Evolutionary conservation across 2,888 invertebrate genomes (phyloP).

Genomic region (Drosophila mettleri): DNA sequence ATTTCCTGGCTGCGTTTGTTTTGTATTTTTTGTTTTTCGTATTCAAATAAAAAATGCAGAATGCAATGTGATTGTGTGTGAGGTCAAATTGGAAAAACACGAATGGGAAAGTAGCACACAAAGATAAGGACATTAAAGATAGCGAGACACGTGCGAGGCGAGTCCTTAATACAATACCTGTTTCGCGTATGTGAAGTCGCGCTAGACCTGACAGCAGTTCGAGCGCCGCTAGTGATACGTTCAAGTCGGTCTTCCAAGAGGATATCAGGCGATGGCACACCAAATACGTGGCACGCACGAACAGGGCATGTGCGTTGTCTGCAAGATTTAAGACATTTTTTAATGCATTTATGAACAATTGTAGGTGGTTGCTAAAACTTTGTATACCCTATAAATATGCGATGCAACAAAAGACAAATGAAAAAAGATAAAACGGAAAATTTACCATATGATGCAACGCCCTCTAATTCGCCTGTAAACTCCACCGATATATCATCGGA

Average conservation of each 20-base stretch:
- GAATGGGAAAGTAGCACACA: conserved; percentile 43
- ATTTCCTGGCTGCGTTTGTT: conserved; percentile 84
- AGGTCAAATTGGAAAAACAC: conserved; percentile 20
- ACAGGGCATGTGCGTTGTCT: conserved; percentile 95
- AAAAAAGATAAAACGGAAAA: background rate
- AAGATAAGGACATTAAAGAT: conserved; percentile 24
- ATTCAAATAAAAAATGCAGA: conserved; percentile 18
- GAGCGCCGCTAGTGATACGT: conserved; percentile 96
- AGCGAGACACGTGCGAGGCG: background rate
- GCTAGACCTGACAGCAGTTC: conserved; percentile 96
- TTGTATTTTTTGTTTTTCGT: conserved; percentile 35
- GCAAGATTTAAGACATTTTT: conserved; percentile 49
- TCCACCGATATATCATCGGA: conserved; percentile 85
- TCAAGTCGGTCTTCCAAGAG: conserved; percentile 97
- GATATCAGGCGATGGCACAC: conserved; percentile 98
- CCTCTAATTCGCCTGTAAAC: conserved; percentile 84
- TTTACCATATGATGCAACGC: conserved; percentile 84
- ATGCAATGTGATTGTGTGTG: conserved; percentile 6
- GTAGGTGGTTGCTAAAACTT: background rate
- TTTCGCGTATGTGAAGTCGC: conserved; percentile 94
- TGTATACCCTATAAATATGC: background rate
- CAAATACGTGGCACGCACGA: conserved; percentile 95
- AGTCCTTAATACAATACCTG: conserved; percentile 87
- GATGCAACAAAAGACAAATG: conserved; percentile 1
- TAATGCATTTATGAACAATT: background rate